Evolutionary conservation across 2,888 invertebrate genomes (phyloP).

Genomic region (Drosophila borealis): DNA sequence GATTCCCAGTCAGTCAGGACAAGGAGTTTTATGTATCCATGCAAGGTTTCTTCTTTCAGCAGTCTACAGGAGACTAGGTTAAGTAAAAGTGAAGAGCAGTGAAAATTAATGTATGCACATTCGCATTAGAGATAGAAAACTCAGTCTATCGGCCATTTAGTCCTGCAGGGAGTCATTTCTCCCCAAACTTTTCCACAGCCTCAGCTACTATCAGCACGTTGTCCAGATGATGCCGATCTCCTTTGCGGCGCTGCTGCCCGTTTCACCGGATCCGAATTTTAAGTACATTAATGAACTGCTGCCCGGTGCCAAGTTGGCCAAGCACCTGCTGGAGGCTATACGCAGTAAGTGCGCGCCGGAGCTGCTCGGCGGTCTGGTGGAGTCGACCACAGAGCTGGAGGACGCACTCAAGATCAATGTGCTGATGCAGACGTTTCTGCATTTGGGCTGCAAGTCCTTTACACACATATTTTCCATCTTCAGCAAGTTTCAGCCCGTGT

Average conservation of each 20-base stretch:
- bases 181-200: conserved; percentile 85
- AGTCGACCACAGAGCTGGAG: not conserved
- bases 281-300: conserved; percentile 92
- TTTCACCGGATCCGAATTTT: conserved; percentile 92
- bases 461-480: conserved; percentile 41
- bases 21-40: no score
- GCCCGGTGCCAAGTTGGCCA: conserved; percentile 90
- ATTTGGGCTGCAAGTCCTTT: conserved; percentile 58
- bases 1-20: no score
- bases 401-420: conserved; percentile 45
- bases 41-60: no score
- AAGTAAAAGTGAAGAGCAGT: no score
- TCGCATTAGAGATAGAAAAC: no score
- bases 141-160: no score
- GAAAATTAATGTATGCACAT: no score
- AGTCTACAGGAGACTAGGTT: no score
- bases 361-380: conserved; percentile 24
- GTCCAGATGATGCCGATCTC: conserved; percentile 94
- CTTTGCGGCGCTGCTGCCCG: conserved; percentile 92
- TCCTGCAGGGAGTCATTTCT: not conserved
- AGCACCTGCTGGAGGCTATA: conserved; percentile 31
- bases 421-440: conserved; percentile 53
- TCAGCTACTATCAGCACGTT: conserved; percentile 97
- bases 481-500: conserved; percentile 31
- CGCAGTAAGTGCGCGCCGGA: conserved; percentile 23